Percentiles rank a stretch among this genome's conserved stretches.
Conservation (phyloP, 1,140 invertebrate species). For the Tribolium castaneum region DNA sequence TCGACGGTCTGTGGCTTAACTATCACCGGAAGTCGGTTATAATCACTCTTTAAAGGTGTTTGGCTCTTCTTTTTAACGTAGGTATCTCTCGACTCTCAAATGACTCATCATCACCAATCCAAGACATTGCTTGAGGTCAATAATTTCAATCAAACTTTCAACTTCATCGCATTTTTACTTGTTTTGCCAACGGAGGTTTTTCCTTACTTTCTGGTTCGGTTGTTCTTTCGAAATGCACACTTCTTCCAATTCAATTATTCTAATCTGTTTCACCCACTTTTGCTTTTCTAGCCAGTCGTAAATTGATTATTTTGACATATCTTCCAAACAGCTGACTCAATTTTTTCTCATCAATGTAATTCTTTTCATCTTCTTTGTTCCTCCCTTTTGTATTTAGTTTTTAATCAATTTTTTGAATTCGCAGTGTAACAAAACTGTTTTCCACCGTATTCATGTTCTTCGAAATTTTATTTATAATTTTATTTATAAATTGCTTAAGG, state of each 20-base stretch:
- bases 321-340: neutral
- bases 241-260: neutral
- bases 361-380: neutral
- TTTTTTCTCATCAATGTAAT: neutral
- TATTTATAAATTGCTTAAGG: too few relatives aligned
- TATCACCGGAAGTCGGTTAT: constrained; percentile 30
- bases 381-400: neutral
- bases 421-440: neutral
- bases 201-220: constrained; percentile 2
- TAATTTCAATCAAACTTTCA: constrained; percentile 46
- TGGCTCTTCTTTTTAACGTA: constrained; percentile 44
- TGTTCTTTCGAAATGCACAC: neutral
- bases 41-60: constrained; percentile 38
- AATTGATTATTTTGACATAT: neutral
- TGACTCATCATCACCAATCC: constrained; percentile 51
- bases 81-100: constrained; percentile 47
- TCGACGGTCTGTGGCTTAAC: neutral
- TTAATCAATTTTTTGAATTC: too few relatives aligned
- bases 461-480: too few relatives aligned
- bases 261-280: neutral
- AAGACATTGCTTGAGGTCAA: constrained; percentile 50
- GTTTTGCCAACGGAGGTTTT: neutral
- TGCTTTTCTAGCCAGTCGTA: neutral
- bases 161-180: constrained; percentile 31
- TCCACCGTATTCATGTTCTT: neutral